Evolutionary conservation across 1,140 invertebrate genomes (phyloP).

Genomic region (Triops cancriformis): DNA sequence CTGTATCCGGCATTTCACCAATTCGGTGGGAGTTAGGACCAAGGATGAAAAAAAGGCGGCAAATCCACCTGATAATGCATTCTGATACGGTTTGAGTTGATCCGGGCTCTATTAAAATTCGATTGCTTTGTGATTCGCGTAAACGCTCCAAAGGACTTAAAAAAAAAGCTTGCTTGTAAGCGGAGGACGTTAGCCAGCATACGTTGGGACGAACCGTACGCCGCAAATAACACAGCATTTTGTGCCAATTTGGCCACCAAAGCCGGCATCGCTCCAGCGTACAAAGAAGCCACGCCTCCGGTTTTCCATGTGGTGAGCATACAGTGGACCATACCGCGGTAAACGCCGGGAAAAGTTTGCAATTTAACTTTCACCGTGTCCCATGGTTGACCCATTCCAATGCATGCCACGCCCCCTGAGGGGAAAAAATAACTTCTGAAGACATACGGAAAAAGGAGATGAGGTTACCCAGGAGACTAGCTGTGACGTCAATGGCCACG

Average conservation of each 20-base stretch:
- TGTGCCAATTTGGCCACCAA: conserved; percentile 24
- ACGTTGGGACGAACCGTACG: conserved; percentile 24
- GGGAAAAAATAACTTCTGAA: neutral
- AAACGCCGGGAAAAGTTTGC: conserved; percentile 24
- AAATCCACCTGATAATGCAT: conserved; percentile 19
- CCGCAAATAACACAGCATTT: conserved; percentile 25
- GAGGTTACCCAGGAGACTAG: conserved; percentile 22
- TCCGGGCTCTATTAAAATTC: neutral
- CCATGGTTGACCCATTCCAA: conserved; percentile 24
- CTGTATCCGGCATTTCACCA: conserved; percentile 26
- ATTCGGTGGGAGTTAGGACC: conserved; percentile 23
- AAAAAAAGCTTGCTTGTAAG: conserved; percentile 11
- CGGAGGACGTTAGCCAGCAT: conserved; percentile 9
- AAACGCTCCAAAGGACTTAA: neutral
- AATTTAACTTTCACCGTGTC: conserved; percentile 26
- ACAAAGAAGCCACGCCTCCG: conserved; percentile 18
- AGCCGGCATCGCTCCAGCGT: conserved; percentile 25
- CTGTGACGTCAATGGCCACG: conserved; percentile 21
- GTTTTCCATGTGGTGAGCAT: conserved; percentile 2
- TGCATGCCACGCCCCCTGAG: conserved; percentile 18
- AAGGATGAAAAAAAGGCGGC: conserved; percentile 24
- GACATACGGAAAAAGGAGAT: neutral
- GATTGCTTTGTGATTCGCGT: neutral
- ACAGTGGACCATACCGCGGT: conserved; percentile 23
- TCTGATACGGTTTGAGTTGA: conserved; percentile 18